Base-by-base conservation (phyloP, 2,888 invertebrate species). In the Tenthredo amoena region DNA sequence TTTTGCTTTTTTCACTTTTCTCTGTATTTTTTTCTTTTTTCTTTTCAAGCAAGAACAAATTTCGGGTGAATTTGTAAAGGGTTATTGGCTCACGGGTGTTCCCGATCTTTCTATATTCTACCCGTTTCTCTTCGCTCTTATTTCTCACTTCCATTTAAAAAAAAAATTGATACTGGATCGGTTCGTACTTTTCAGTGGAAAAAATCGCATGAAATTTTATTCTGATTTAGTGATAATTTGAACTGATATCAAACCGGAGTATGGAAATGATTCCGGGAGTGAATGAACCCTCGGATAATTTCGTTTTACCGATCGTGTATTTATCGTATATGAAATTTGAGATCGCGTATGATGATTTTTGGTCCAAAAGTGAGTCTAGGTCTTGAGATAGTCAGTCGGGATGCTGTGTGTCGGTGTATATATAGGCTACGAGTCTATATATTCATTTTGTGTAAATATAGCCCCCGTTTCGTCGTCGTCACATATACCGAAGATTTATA, bases 21-120 rank as follows among this genome's bases (percentile, higher is more conserved):
- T 40, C 21, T 43, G 2, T 72, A 9, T 21, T 9, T 37, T 72
- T 31, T 7, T 37, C 40, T 71, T 37, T 34, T 71, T 71, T 12
- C n/a, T 71, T 71, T 31, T 21, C 10, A 26, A n/a, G 21, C 68
- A n/a, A 3, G 31, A n/a, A 77, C 77, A 77, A 77, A 77, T 77
- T 77, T 77, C 31, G 50, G 50, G 55, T 26, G 31, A 77, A 77
- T 77, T 77, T 77, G 50, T 50, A 9, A 6, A 40, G 34, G 26
- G 74, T 43, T 74, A 74, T 74, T 18, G 77, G 6, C 50, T 77
- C 5, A n/a, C 72, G 18, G 77, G 3, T 31, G 72, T 72, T 40
- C 18, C 40, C 72, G 72, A 40, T n/a, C 72, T 18, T 72, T n/a
- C n/a, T 37, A 37, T 71, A 37, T 26, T 62, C 21, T 62, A 1